Conservation (phyloP, 2,797 vertebrate genomes). For the Poeciliopsis infans region DNA sequence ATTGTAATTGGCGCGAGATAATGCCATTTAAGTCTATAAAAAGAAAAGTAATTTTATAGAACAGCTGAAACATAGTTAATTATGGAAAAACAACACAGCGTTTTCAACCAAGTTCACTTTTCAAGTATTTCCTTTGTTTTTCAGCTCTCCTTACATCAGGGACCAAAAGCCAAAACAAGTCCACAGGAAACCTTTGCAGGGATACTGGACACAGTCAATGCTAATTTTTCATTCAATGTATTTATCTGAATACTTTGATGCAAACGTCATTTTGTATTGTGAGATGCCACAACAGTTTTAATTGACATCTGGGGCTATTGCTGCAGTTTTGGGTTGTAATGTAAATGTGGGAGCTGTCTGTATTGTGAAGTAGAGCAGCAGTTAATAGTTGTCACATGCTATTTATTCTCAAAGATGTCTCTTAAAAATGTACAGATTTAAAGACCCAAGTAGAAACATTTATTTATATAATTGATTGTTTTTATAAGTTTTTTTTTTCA, state of each 20-base stretch:
- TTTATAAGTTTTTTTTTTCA: conserved; percentile 16
- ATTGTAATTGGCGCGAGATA: background rate
- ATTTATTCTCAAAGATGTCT: conserved; percentile 60
- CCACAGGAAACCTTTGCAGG: conserved; percentile 1
- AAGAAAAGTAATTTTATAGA: background rate
- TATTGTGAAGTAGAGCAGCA: conserved; percentile 34
- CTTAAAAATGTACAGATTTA: conserved; percentile 34
- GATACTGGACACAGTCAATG: conserved; percentile 20
- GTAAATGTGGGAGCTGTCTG: conserved; percentile 36
- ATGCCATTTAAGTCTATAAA: background rate
- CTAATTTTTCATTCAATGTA: conserved; percentile 25
- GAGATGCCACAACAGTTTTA: conserved; percentile 32
- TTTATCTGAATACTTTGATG: conserved; percentile 11
- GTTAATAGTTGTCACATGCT: conserved; percentile 39
- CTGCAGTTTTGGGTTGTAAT: conserved; percentile 47
- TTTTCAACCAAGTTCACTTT: background rate
- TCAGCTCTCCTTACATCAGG: conserved; percentile 30
- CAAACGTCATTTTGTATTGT: conserved; percentile 36
- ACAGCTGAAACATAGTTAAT: background rate
- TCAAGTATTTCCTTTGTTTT: conserved; percentile 21
- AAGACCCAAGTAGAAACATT: conserved; percentile 22
- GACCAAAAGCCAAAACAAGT: conserved; percentile 14
- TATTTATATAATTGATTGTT: conserved; percentile 44
- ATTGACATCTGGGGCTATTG: conserved; percentile 22
- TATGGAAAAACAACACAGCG: background rate